Evolutionary conservation across 2,797 vertebrate genomes (phyloP).

Genomic region (Antennarius maculatus): DNA sequence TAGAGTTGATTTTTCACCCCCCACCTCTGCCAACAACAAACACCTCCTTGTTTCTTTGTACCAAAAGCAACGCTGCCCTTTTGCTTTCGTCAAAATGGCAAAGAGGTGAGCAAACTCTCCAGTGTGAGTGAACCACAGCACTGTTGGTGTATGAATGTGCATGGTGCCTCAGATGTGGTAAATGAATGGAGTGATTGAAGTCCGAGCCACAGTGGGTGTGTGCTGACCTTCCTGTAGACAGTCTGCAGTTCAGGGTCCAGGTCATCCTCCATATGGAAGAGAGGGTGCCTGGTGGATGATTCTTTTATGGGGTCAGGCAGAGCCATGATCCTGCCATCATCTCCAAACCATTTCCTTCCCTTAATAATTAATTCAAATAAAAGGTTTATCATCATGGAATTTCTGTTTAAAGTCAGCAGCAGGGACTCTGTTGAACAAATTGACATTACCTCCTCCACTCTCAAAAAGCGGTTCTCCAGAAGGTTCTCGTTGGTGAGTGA

Average conservation of each 20-base stretch:
- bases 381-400: neutral
- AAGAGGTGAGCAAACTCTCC: neutral
- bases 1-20: constrained; percentile 12
- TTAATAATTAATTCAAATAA: constrained; percentile 10
- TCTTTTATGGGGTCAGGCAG: constrained; percentile 92
- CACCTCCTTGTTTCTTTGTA: constrained; percentile 2
- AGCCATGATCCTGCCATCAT: constrained; percentile 91
- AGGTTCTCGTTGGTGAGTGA: constrained; percentile 88
- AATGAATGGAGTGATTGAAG: constrained; percentile 1
- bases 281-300: constrained; percentile 85
- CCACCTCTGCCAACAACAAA: constrained; percentile 19
- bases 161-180: constrained; percentile 1
- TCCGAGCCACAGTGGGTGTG: neutral
- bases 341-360: constrained; percentile 94
- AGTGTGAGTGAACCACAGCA: neutral
- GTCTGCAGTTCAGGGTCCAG: constrained; percentile 85
- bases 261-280: constrained; percentile 81
- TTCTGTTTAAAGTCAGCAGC: neutral
- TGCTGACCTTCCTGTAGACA: constrained; percentile 87
- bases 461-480: constrained; percentile 91
- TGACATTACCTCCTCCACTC: constrained; percentile 84
- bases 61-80: constrained; percentile 35
- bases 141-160: neutral
- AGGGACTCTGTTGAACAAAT: neutral
- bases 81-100: constrained; percentile 14